Base-by-base conservation (phyloP, 2,888 invertebrate genomes). In the Caenorhabditis becei region DNA sequence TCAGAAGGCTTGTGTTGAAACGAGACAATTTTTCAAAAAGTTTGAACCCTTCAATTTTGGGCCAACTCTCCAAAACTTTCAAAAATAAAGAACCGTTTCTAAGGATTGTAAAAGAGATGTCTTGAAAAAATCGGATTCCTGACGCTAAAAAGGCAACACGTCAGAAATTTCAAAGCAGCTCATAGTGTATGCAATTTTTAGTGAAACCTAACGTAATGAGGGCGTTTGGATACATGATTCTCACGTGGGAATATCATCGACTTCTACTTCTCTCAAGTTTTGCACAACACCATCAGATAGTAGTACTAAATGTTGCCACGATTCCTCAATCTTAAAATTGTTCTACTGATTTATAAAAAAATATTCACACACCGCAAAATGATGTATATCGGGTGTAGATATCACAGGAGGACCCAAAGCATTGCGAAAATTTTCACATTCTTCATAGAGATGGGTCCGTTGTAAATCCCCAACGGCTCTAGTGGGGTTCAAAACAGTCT, bases 401-500 rank as follows among this genome's bases (percentile, higher is more conserved):
- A 83, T 80, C 1, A 85, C 78, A 10, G 86, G 86, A 28, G 83
- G 69, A 2, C 77, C 72, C 28, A 44, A 77, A 0, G 84, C 84
- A 26, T 63, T 65, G 10, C 49, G 58, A 18, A 84, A 84, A 3
- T 61, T 77, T 10, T 69, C 61, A 1, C 74, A 77, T 32, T 87
- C 86, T 3, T 77, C 69, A 20, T 80, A 87, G 8, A 80, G 41
- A 49, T 69, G 65, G 2, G 77, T 83, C 20, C 87, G 67, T 56
- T 82, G 83, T 10, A 79, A 77, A 58, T 87, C 86, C 0, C 87
- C 87, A 35, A 87, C 79, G 1, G 83, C 84, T 56, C 87, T 54
- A 0, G 87, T 84, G 10, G 87, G 86, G 32, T 78, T 74, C 2
- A 67, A 11, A 10, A 86, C 80, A 10, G 18, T 44, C 86, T 86